These are phyloP conservation scores for Mus pahari DNA, from an alignment of 2,113 vertebrate species.

Conservation along the genomic window DNA sequence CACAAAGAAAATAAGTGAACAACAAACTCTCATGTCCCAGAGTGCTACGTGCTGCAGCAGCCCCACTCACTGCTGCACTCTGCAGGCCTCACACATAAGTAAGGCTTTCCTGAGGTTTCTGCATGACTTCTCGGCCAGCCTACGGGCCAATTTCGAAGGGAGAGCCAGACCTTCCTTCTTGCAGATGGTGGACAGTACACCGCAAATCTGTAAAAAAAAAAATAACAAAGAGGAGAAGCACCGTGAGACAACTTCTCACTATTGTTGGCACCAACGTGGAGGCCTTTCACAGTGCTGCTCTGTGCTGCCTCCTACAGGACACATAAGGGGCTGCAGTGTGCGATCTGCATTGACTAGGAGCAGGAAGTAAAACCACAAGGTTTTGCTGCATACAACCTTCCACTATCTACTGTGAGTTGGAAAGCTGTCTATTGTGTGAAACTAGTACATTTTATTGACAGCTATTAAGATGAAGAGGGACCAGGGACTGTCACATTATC, in stretches of 20 bases:
- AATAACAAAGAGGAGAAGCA: neutral
- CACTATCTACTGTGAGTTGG: neutral
- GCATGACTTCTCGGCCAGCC: slow-evolving; percentile 93
- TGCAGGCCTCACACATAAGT: slow-evolving; percentile 97
- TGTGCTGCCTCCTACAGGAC: neutral
- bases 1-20: neutral
- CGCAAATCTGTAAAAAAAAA: slow-evolving; percentile 90
- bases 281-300: neutral
- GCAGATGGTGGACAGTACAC: slow-evolving; percentile 92
- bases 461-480: neutral
- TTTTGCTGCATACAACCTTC: neutral
- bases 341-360: neutral
- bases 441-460: neutral
- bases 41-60: neutral
- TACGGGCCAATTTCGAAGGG: slow-evolving; percentile 92
- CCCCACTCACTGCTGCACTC: slow-evolving; percentile 96
- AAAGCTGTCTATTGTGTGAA: neutral
- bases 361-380: neutral
- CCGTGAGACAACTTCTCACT: neutral
- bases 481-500: neutral
- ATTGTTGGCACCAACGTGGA: neutral
- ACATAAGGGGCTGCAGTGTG: neutral
- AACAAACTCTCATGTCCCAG: neutral
- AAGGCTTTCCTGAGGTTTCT: slow-evolving; percentile 97
- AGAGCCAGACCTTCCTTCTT: slow-evolving; percentile 96